Evolutionary conservation across 1,140 invertebrate genomes (phyloP), one percentile per base, ranked within the genome.

Genomic region (Epicauta chinensis): DNA sequence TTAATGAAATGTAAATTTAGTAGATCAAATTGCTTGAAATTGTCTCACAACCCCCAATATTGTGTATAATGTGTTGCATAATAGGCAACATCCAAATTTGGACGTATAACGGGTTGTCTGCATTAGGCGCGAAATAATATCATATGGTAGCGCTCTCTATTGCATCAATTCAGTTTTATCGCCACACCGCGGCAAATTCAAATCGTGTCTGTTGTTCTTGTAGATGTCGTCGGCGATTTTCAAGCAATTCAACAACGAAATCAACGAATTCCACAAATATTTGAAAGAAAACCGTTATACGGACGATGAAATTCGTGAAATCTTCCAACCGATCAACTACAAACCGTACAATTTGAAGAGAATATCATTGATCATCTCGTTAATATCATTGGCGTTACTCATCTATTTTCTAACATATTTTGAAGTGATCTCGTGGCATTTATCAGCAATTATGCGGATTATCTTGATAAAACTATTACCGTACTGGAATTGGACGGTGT

Each of bases 401-500:
- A 51, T 74, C 0, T 78, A 76, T 58, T 56, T 73, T 6, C 63
- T 71, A 1, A 62, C 70, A 1, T 73, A 76, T 37, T 49, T 75
- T 11, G 75, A 77, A 49, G 70, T 69, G 12, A 65, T 67, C 14
- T 60, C 50, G 72, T 74, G 79, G 81, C 63, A 79, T 51, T 74
- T 82, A 2, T 73, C 80, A 0, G 82, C 82, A 0, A 63, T 83
- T 11, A 77, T 75, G 6, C 74, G 83, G 49, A 75, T 85, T n/a
- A 56, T 79, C 2, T 62, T 85, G 51, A 80, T 85, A 11, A 82
- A 83, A 72, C 60, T 87, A 6, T 64, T 89, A 7, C 84, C 87
- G 1, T 72, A 86, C 29, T 89, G 84, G 82, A 84, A 90, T 61
- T 91, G 87, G 87, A 83, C 83, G n/a, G 75, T 78, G 5, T 66